phyloP scores from a whole-genome alignment of 2,888 invertebrate genomes.

The Drosophila siamana region DNA sequence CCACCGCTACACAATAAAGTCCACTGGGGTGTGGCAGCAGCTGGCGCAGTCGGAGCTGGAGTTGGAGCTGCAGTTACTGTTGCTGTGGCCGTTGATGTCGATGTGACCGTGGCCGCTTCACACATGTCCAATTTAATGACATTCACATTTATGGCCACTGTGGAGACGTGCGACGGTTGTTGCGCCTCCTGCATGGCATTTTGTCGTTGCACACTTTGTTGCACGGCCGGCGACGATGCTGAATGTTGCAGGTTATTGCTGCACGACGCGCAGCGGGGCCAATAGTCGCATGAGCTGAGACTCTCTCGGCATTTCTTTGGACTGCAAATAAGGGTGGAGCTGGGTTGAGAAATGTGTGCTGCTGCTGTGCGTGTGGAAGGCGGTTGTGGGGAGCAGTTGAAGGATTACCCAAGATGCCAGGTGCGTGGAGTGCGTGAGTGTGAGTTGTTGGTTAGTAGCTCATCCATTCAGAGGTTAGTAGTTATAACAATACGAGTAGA shows the following conservation, averaged over 20 bases:
- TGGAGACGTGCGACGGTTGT: slow-evolving; percentile 51
- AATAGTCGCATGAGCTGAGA: slow-evolving; percentile 87
- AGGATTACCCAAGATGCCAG: slow-evolving; percentile 10
- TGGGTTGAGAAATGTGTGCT: slow-evolving; percentile 4
- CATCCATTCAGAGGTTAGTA: slow-evolving; percentile 21
- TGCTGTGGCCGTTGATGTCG: background rate
- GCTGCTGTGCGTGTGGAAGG: background rate
- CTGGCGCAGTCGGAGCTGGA: background rate
- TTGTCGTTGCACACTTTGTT: slow-evolving; percentile 15
- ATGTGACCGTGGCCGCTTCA: slow-evolving; percentile 2
- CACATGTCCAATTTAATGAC: slow-evolving; percentile 46
- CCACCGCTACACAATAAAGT: slow-evolving; percentile 76
- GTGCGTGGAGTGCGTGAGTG: slow-evolving; percentile 17
- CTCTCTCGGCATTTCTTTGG: slow-evolving; percentile 56
- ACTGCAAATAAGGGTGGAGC: slow-evolving; percentile 37
- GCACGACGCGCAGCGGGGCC: slow-evolving; percentile 86
- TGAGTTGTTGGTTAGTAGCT: slow-evolving; percentile 1
- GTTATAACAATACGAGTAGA: slow-evolving; percentile 19
- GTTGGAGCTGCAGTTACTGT: background rate
- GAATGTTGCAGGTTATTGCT: slow-evolving; percentile 40
- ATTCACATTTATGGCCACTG: slow-evolving; percentile 70
- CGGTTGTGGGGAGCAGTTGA: slow-evolving; percentile 1
- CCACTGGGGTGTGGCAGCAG: slow-evolving; percentile 63
- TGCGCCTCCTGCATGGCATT: slow-evolving; percentile 19
- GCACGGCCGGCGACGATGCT: slow-evolving; percentile 20